phyloP scores from a whole-genome alignment of 92 coral and sea anemone genomes.

The Siderastrea radians region DNA sequence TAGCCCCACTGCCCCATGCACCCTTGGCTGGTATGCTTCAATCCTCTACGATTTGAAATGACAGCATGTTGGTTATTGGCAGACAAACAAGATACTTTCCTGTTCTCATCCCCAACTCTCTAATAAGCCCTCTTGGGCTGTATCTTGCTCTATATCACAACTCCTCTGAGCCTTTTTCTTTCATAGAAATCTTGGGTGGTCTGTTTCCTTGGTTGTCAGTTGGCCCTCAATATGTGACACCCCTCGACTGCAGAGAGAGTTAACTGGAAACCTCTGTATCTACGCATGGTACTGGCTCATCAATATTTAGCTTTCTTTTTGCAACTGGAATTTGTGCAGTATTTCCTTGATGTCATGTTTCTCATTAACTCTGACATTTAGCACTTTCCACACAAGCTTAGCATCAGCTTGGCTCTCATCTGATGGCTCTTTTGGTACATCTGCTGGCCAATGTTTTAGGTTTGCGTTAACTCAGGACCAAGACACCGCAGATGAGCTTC shows the following conservation, averaged over 20 bases:
- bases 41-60: background rate
- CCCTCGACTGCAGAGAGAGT: background rate
- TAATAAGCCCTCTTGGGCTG: constrained; percentile 30
- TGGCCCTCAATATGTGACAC: background rate
- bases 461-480: constrained; percentile 45
- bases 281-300: background rate
- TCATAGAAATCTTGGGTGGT: constrained; percentile 6
- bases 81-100: constrained; percentile 21
- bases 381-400: constrained; percentile 7
- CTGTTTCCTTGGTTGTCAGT: constrained; percentile 13
- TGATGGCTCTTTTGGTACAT: constrained; percentile 16
- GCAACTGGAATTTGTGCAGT: background rate
- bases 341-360: background rate
- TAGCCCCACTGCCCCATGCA: constrained; percentile 25
- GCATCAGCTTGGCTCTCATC: constrained; percentile 21
- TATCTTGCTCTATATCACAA: background rate
- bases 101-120: constrained; percentile 33
- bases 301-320: constrained; percentile 14
- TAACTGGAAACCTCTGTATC: constrained; percentile 23
- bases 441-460: constrained; percentile 51
- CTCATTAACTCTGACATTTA: constrained; percentile 1
- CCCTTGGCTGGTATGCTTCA: background rate
- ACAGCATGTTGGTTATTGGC: background rate
- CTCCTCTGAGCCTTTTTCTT: constrained; percentile 2
- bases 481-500: constrained; percentile 40